Evolutionary conservation across 2,113 vertebrate genomes (phyloP).

Genomic region (Ivindomyrus marchei): DNA sequence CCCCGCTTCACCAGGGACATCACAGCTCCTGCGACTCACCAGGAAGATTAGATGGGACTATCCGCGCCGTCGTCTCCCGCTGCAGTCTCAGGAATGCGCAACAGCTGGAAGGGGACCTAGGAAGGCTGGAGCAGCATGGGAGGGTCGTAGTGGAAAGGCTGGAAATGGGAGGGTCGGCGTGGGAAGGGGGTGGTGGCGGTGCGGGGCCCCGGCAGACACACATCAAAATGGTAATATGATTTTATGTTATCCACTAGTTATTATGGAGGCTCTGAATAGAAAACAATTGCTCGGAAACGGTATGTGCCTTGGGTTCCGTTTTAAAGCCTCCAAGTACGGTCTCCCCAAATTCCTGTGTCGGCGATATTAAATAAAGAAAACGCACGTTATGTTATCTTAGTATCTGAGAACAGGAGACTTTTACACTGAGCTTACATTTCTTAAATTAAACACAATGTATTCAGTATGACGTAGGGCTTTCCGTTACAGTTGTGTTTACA

Average conservation of each 20-base stretch:
- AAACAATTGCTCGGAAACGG: background rate
- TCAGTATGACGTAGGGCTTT: background rate
- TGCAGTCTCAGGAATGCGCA: slow-evolving; percentile 19
- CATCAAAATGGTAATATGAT: background rate
- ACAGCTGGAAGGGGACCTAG: slow-evolving; percentile 17
- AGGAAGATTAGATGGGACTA: background rate
- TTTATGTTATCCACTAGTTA: background rate
- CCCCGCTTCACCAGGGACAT: background rate
- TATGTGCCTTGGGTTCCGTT: background rate
- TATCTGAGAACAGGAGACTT: background rate
- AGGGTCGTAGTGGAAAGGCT: background rate
- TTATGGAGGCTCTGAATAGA: background rate
- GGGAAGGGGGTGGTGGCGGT: slow-evolving; percentile 2
- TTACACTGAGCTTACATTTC: background rate
- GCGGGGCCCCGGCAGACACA: background rate
- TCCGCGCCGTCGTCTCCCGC: background rate
- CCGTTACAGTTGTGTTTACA: background rate
- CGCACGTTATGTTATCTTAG: background rate
- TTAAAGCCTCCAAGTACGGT: background rate
- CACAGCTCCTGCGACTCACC: background rate
- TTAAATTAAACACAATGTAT: background rate
- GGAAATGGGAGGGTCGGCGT: background rate
- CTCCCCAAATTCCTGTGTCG: background rate
- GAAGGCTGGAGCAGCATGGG: background rate
- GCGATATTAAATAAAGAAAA: background rate